Evolutionary conservation across 2,113 vertebrate species (phyloP).

Genomic region (Thamnophis sirtalis): DNA sequence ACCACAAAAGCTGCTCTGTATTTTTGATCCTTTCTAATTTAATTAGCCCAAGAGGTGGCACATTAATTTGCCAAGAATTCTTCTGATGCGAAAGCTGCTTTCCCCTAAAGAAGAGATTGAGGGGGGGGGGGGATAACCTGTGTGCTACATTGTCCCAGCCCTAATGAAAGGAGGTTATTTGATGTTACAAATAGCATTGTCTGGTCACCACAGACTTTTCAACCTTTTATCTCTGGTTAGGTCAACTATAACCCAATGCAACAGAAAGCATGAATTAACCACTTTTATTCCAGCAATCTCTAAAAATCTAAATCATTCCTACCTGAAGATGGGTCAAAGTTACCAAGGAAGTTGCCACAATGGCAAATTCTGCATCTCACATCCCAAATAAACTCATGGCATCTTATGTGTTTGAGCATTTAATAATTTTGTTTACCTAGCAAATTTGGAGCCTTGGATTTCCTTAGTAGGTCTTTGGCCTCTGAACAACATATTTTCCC

Average conservation of each 20-base stretch:
- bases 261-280: constrained; percentile 79
- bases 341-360: neutral
- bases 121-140: constrained; percentile 74
- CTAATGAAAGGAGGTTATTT: constrained; percentile 82
- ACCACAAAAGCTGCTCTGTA: constrained; percentile 98
- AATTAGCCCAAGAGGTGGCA: constrained; percentile 99
- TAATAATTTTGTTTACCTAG: constrained; percentile 78
- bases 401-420: constrained; percentile 64
- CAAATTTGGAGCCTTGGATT: constrained; percentile 74
- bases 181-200: constrained; percentile 82
- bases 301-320: constrained; percentile 60
- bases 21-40: constrained; percentile 99
- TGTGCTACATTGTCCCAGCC: constrained; percentile 83
- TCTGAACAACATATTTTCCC: constrained; percentile 70
- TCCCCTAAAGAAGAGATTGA: constrained; percentile 65
- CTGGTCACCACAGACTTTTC: constrained; percentile 80
- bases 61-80: constrained; percentile 99
- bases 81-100: constrained; percentile 97
- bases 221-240: constrained; percentile 80
- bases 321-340: constrained; percentile 62
- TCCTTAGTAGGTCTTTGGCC: constrained; percentile 68
- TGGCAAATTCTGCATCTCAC: constrained; percentile 30
- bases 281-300: constrained; percentile 74
- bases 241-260: constrained; percentile 76
- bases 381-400: neutral